These are phyloP conservation scores for Dendrocincla fuliginosa DNA, from an alignment of 2,797 vertebrate species.

Conservation along the genomic window DNA sequence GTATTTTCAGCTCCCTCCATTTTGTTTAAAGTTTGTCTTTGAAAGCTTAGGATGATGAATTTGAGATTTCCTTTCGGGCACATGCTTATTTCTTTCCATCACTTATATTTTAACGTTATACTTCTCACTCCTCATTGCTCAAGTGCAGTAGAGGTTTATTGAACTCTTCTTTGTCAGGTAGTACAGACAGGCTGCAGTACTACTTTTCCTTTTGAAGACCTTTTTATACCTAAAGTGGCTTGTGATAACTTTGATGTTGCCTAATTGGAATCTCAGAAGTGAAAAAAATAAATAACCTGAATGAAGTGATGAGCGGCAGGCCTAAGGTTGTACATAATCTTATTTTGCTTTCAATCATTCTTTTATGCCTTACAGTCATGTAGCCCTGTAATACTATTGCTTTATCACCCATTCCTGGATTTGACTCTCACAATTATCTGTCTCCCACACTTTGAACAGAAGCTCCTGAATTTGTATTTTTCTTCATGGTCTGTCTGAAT, in stretches of 20 bases:
- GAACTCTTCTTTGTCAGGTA: constrained; percentile 9
- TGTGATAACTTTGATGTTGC: constrained; percentile 26
- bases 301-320: not conserved
- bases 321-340: not conserved
- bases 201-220: constrained; percentile 45
- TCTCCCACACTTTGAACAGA: not conserved
- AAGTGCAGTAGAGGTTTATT: not conserved
- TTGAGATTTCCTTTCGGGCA: constrained; percentile 38
- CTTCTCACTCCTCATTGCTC: constrained; percentile 17
- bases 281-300: constrained; percentile 23
- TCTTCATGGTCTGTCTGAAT: not conserved
- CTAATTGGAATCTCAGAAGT: constrained; percentile 34
- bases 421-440: not conserved
- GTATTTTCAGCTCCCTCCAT: constrained; percentile 52
- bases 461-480: not conserved
- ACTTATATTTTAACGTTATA: constrained; percentile 39
- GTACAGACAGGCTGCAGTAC: not conserved
- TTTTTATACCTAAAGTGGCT: not conserved
- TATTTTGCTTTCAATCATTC: not conserved
- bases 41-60: constrained; percentile 41
- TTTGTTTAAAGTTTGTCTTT: constrained; percentile 60
- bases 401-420: not conserved
- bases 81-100: constrained; percentile 6
- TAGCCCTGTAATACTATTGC: not conserved
- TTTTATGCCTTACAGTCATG: not conserved